Conservation (phyloP, 2,888 invertebrate species). For the Branchipolynoe longqiensis region DNA sequence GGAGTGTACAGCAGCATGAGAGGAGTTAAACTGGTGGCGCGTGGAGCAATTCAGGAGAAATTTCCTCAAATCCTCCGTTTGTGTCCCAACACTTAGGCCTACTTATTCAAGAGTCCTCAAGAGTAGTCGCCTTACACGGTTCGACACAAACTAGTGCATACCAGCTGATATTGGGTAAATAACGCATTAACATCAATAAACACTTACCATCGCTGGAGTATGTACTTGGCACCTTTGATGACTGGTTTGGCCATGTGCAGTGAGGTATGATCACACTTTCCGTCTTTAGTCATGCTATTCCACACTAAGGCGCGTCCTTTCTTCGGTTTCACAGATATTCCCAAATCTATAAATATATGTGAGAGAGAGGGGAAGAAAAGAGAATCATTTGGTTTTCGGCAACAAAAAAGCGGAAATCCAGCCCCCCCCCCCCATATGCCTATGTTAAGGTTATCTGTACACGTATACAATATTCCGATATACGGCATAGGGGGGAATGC, state of each 20-base stretch:
- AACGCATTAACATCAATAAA: neutral
- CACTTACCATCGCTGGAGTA: conserved; percentile 50
- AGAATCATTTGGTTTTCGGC: too few species aligned
- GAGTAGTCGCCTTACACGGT: too few species aligned
- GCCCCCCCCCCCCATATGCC: too few species aligned
- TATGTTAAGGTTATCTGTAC: neutral
- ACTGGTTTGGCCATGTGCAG: conserved; percentile 49
- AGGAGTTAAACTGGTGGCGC: too few species aligned
- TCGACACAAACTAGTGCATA: neutral
- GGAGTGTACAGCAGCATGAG: too few species aligned
- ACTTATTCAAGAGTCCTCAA: too few species aligned
- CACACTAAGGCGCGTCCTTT: conserved; percentile 55
- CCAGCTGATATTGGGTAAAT: neutral
- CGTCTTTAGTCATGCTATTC: conserved; percentile 52
- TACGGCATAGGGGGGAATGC: too few species aligned
- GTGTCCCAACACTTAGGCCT: too few species aligned
- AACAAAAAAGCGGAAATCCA: neutral
- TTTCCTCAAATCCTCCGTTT: too few species aligned
- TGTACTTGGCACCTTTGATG: conserved; percentile 50
- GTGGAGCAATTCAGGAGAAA: too few species aligned
- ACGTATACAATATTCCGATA: neutral
- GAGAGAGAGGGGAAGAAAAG: neutral
- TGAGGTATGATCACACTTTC: conserved; percentile 45
- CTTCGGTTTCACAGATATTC: conserved; percentile 58
- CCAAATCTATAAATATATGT: conserved; percentile 14